Base-by-base conservation (phyloP, 2,113 vertebrate genomes). In the Arenaria interpres region DNA sequence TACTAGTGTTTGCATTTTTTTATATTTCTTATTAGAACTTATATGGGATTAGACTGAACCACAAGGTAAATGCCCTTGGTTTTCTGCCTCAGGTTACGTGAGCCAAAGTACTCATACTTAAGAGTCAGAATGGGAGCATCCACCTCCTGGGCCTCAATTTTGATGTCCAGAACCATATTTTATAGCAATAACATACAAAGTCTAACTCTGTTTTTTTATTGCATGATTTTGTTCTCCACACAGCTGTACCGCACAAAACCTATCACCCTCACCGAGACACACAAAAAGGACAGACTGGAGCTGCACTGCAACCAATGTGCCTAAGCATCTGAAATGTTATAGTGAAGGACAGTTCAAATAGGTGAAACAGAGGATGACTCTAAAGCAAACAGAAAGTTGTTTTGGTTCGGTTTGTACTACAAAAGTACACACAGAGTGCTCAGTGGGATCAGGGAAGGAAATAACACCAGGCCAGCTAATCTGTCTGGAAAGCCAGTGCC, bases 251-350 rank as follows among this genome's bases (percentile, higher is more conserved):
- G 37, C 59, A 60, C 6, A 66, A 28, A 94, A 63, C 30, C 37
- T 19, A 7, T 32, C 19, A 37, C 8, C 15, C 18, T 79, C 41
- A n/a, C 41, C 1, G 2, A 71, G 41, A 66, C 21, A 48, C 2
- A 10, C 10, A 43, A 30, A 71, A 74, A 71, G 6, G 23, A 50
- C 27, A 35, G 30, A 4, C 51, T 68, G n/a, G n/a, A 85, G 51
- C 33, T 50, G 39, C 45, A 57, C 68, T 41, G 22, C 24, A 69
- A 63, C 14, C 1, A 3, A 19, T 39, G 16, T 0, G 0, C 17
- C 35, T 25, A 23, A n/a, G 33, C 24, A 45, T 75, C 63, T 54
- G 30, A 63, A 81, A 79, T 53, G 24, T 67, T 48, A 25, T 7
- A 28, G 32, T 57, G 45, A 76, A 88, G 45, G 7, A 56, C 28